Evolutionary conservation across 2,797 vertebrate genomes (phyloP).

Genomic region (Odontamblyopus lacepedii): DNA sequence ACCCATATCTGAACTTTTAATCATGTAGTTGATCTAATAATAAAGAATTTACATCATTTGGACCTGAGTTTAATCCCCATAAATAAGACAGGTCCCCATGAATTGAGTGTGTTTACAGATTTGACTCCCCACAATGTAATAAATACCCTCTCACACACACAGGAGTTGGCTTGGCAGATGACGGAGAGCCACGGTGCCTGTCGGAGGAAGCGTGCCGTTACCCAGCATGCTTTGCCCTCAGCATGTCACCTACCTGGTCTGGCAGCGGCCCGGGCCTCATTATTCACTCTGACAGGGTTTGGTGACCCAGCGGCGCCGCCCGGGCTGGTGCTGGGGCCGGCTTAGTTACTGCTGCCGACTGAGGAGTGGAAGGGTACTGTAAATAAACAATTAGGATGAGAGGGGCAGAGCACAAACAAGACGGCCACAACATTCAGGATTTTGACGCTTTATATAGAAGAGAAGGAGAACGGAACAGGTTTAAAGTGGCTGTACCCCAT

Average conservation of each 20-base stretch:
- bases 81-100: no score
- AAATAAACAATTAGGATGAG: constrained; percentile 26
- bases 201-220: constrained; percentile 48
- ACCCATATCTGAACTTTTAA: no score
- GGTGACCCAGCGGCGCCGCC: constrained; percentile 55
- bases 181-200: constrained; percentile 55
- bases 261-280: constrained; percentile 63
- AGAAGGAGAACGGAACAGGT: no score
- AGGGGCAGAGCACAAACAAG: neutral
- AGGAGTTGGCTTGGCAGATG: constrained; percentile 56
- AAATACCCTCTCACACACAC: constrained; percentile 18
- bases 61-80: no score
- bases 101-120: no score
- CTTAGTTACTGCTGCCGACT: constrained; percentile 40
- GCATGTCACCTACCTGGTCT: constrained; percentile 67
- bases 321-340: constrained; percentile 47
- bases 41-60: no score
- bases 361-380: constrained; percentile 12
- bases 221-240: constrained; percentile 71
- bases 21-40: no score
- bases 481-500: no score
- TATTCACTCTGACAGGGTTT: constrained; percentile 74
- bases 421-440: neutral
- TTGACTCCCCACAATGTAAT: no score
- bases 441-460: no score